A percentile compares a stretch with the other conserved stretches of the same genome.
These are phyloP conservation scores for Girardinus metallicus DNA, from an alignment of 2,797 vertebrate species.

Conservation along the genomic window DNA sequence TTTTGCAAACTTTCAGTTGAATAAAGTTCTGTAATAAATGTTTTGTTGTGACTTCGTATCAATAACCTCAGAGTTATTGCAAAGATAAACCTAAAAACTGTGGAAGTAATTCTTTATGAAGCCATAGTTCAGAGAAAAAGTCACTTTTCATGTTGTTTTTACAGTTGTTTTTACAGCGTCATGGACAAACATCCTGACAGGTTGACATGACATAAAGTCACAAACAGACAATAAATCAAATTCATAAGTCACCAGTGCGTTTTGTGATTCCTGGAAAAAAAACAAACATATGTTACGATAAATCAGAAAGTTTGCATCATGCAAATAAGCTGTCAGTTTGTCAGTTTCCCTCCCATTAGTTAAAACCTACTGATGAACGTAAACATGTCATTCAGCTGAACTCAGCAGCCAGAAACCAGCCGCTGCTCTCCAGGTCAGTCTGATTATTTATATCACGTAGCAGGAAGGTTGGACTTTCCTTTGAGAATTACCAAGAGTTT, in stretches of 20 bases:
- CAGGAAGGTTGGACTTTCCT: no score
- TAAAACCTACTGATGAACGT: not conserved
- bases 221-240: not conserved
- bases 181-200: not conserved
- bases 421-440: not conserved
- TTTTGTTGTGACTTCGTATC: not conserved
- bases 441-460: not conserved
- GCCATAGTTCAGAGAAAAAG: not conserved
- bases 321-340: constrained; percentile 1
- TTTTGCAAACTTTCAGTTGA: no score
- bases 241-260: not conserved
- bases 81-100: not conserved
- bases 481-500: no score
- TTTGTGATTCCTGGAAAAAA: not conserved
- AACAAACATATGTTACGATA: not conserved
- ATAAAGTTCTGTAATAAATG: not conserved
- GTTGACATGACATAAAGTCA: not conserved
- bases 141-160: not conserved
- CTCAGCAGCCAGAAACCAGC: not conserved
- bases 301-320: not conserved
- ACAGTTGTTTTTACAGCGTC: not conserved
- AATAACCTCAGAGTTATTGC: not conserved
- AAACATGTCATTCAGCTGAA: not conserved
- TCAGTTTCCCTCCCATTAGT: not conserved
- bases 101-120: not conserved